These are phyloP conservation scores for Pseudococcus longispinus DNA, from an alignment of 2,888 invertebrate genomes.

Conservation along the genomic window DNA sequence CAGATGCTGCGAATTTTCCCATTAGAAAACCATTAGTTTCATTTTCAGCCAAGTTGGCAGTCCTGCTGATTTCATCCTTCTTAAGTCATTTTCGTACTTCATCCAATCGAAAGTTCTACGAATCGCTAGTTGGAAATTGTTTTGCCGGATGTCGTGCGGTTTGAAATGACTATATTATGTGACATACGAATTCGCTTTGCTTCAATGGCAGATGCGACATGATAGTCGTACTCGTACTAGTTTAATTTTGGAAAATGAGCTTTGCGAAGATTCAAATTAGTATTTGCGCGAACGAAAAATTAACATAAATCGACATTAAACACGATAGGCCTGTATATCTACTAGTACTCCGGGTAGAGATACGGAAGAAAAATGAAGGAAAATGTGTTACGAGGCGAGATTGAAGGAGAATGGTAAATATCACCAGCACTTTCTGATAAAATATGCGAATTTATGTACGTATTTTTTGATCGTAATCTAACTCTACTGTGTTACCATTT, in stretches of 20 bases:
- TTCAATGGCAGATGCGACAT: neutral
- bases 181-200: neutral
- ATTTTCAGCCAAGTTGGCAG: too few relatives aligned
- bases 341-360: neutral
- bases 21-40: too few relatives aligned
- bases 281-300: neutral
- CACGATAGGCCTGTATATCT: neutral
- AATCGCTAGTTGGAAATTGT: too few relatives aligned
- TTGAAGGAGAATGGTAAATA: neutral
- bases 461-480: slow-evolving; percentile 27
- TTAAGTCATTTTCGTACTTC: too few relatives aligned
- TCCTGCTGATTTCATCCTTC: too few relatives aligned
- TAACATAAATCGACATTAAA: neutral
- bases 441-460: neutral
- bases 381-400: neutral
- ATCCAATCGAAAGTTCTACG: too few relatives aligned
- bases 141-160: too few relatives aligned
- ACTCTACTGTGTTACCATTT: neutral
- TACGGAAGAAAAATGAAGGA: neutral
- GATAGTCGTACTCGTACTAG: too few relatives aligned
- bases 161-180: too few relatives aligned
- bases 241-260: neutral
- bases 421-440: neutral
- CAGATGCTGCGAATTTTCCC: too few relatives aligned
- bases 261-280: neutral